Evolutionary conservation across 2,888 invertebrate genomes (phyloP).

Genomic region (Carpatolechia fugitivella): DNA sequence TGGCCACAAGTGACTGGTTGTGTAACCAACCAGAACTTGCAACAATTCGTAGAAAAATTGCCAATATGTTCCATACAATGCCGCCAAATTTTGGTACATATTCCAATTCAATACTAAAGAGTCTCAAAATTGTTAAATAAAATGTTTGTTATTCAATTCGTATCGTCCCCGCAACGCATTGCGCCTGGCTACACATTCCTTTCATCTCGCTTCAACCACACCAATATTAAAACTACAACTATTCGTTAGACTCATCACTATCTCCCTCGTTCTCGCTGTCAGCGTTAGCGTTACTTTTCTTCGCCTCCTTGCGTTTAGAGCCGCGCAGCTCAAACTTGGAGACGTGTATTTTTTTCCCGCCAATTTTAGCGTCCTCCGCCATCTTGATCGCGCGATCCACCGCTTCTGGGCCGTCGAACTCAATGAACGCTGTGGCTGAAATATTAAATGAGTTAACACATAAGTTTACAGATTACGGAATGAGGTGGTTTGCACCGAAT

Average conservation of each 20-base stretch:
- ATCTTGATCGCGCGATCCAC: slow-evolving; percentile 48
- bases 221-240: slow-evolving; percentile 13
- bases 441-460: slow-evolving; percentile 15
- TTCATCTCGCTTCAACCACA: too few species aligned
- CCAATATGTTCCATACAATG: too few species aligned
- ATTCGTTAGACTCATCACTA: slow-evolving; percentile 41
- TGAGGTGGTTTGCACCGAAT: too few species aligned
- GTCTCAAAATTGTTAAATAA: too few species aligned
- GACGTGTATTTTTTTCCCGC: slow-evolving; percentile 53
- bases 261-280: slow-evolving; percentile 38
- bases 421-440: slow-evolving; percentile 60
- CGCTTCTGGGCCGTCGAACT: slow-evolving; percentile 57
- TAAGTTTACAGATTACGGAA: neutral
- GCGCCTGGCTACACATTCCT: too few species aligned
- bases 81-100: too few species aligned
- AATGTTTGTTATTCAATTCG: too few species aligned
- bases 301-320: slow-evolving; percentile 26
- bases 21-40: too few species aligned
- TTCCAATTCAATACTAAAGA: too few species aligned
- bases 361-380: slow-evolving; percentile 41
- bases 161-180: too few species aligned
- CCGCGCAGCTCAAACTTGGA: slow-evolving; percentile 42
- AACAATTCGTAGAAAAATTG: too few species aligned
- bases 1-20: too few species aligned
- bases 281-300: slow-evolving; percentile 18